These are phyloP conservation scores for Drosophila simulans DNA, from an alignment of 1,140 invertebrate genomes.

Conservation along the genomic window DNA sequence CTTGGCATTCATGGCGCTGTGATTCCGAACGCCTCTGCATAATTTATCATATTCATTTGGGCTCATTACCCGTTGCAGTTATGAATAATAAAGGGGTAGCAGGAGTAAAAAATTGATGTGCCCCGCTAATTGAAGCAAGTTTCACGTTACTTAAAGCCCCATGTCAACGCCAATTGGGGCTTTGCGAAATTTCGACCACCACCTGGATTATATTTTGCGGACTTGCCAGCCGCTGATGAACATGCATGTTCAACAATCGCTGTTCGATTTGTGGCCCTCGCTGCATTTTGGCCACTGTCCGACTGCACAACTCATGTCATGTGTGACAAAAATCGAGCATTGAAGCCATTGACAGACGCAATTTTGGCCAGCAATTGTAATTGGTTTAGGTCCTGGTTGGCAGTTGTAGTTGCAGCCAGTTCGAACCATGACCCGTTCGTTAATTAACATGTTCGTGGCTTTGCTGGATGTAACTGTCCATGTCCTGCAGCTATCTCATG, in stretches of 20 bases:
- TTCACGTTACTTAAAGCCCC: neutral
- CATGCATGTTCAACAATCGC: conserved; percentile 9
- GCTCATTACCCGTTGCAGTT: conserved; percentile 46
- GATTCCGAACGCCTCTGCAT: conserved; percentile 44
- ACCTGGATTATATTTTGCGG: conserved; percentile 22
- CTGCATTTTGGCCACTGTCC: conserved; percentile 24
- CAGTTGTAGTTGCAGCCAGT: conserved; percentile 7
- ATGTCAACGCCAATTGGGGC: neutral
- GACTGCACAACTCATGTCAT: conserved; percentile 17
- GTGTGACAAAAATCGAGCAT: conserved; percentile 68
- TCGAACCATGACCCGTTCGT: conserved; percentile 30
- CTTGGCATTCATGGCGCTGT: conserved; percentile 43
- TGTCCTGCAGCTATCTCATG: conserved; percentile 9
- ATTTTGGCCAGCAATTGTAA: conserved; percentile 66
- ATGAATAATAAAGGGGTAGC: conserved; percentile 60
- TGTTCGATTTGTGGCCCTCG: conserved; percentile 64
- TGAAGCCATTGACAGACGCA: conserved; percentile 54
- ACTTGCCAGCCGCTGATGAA: neutral
- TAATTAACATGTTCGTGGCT: conserved; percentile 67
- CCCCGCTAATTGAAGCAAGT: conserved; percentile 17
- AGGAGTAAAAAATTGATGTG: neutral
- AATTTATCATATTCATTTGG: conserved; percentile 73
- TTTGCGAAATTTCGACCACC: conserved; percentile 4
- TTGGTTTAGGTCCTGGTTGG: conserved; percentile 50
- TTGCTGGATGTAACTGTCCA: neutral